Evolutionary conservation across 2,888 invertebrate genomes (phyloP), one percentile per base, ranked within the genome.

Genomic region (Noctua comes): DNA sequence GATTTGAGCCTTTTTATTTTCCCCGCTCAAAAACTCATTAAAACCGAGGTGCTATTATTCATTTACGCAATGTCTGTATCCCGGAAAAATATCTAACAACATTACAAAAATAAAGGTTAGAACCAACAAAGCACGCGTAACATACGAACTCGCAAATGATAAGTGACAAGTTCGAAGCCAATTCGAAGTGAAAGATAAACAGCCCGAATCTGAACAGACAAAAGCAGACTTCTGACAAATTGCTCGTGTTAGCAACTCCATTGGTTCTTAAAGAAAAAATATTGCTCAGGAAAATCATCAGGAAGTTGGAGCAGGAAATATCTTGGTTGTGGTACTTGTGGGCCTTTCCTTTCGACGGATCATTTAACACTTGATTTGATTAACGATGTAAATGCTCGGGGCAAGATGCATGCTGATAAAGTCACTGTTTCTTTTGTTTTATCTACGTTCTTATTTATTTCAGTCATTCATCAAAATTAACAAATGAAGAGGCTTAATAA

Each of bases 331-430:
- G 87, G 89, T 91, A 90, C 89, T 91, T 91, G 88, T 70, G 89
- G 88, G 87, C 87, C 84, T 88, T 86, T 88, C 90, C 91, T 91
- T 89, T 91, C 87, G 83, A 86, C 90, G 93, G 92, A 88, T 93
- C 94, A 94, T 95, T 95, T 93, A 94, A 92, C 94, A 93, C 92
- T 91, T 93, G 90, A 94, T 95, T 95, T 95, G 93, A 95, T 95
- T 95, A 94, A 95, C 91, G 94, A 92, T 90, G 82, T 85, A 86
- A 88, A 89, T 89, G 86, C 82, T 85, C 75, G 74, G 69, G 83
- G 82, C 84, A 86, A 90, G 84, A 88, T 89, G 86, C 84, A 83
- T 76, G 74, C 71, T 79, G 65, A 83, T 76, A 73, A 80, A 74
- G 51, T 80, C 76, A 54, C 70, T 77, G 72, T 77, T 73, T 46